Evolutionary conservation across 2,888 invertebrate genomes (phyloP).

Genomic region (Sesia bembeciformis): DNA sequence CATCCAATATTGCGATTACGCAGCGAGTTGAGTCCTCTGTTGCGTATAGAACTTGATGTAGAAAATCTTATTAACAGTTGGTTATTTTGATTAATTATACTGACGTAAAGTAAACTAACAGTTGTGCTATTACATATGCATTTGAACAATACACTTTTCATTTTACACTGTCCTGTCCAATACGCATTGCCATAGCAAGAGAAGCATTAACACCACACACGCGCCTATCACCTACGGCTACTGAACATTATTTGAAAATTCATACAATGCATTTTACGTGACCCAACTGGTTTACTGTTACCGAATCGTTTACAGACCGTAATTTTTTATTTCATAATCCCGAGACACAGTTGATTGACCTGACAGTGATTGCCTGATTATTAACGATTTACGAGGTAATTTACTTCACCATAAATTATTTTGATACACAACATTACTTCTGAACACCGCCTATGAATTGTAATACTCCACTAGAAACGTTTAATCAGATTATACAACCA

Average conservation of each 20-base stretch:
- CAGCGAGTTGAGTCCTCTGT: too few relatives aligned
- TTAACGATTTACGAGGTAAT: too few relatives aligned
- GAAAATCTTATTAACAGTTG: neutral
- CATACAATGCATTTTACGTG: too few relatives aligned
- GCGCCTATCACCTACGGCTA: neutral
- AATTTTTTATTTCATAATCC: neutral
- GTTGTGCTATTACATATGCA: slow-evolving; percentile 23
- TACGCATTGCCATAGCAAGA: too few relatives aligned
- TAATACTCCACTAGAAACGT: too few relatives aligned
- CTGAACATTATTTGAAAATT: neutral
- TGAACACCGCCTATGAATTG: too few relatives aligned
- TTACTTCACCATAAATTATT: neutral
- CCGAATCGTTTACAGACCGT: neutral
- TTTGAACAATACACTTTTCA: slow-evolving; percentile 25
- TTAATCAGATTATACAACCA: too few relatives aligned
- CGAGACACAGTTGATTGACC: neutral
- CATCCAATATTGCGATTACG: too few relatives aligned
- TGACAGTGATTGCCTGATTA: neutral
- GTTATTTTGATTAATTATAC: slow-evolving; percentile 3
- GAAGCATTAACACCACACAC: neutral
- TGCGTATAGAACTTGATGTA: too few relatives aligned
- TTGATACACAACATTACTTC: neutral
- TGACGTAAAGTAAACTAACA: slow-evolving; percentile 19
- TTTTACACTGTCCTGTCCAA: neutral
- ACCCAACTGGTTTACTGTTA: neutral